Conservation (phyloP, 2,888 invertebrate genomes). For the Melieria picta region DNA sequence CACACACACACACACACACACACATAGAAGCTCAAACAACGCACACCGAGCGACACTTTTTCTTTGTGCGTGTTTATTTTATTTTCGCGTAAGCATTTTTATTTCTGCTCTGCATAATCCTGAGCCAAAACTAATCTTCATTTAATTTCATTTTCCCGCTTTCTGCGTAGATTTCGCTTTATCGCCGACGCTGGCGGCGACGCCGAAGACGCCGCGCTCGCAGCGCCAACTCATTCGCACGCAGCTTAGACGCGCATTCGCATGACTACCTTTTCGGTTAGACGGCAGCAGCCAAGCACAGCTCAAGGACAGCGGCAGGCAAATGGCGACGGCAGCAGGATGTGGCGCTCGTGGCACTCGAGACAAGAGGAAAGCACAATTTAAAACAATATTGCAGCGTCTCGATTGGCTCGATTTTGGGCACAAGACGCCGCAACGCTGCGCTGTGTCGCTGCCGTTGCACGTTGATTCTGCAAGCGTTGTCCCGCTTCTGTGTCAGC, state of each 20-base stretch:
- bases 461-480: not conserved
- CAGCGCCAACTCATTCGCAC: conserved; percentile 1
- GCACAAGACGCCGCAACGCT: not conserved
- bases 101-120: conserved; percentile 57
- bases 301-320: conserved; percentile 14
- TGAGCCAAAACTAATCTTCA: conserved; percentile 58
- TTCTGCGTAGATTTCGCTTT: not conserved
- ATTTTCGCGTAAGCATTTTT: conserved; percentile 45
- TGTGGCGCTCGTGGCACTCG: not conserved
- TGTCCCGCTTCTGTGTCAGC: not conserved
- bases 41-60: not conserved
- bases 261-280: conserved; percentile 1
- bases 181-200: too few relatives aligned
- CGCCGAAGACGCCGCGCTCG: not conserved
- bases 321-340: conserved; percentile 13
- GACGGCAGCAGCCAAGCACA: not conserved
- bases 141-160: conserved; percentile 58
- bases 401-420: conserved; percentile 35
- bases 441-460: too few relatives aligned
- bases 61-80: not conserved
- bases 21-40: not conserved
- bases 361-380: conserved; percentile 14
- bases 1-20: not conserved
- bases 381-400: conserved; percentile 39
- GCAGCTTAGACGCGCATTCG: not conserved